A percentile compares a stretch with the other conserved stretches of the same genome.
Conservation (phyloP, 2,797 vertebrate genomes). For the Gobionotothen gibberifrons region DNA sequence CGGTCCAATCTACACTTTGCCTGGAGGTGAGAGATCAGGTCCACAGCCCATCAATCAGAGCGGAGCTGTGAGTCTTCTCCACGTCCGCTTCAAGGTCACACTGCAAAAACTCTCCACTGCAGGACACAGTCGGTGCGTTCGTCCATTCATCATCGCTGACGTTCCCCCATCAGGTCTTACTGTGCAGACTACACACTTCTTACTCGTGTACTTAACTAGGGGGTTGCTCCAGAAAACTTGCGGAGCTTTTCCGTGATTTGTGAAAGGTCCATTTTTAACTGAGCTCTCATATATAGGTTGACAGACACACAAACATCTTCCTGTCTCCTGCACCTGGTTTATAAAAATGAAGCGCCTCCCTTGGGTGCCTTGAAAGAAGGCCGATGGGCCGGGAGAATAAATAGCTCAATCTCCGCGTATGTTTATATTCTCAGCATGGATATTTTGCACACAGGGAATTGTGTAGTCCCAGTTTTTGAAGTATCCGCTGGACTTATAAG, state of each 20-base stretch:
- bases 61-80: constrained; percentile 42
- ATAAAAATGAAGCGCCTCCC: constrained; percentile 52
- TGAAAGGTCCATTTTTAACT: constrained; percentile 49
- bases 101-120: constrained; percentile 40
- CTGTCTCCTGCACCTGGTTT: constrained; percentile 52
- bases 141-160: constrained; percentile 66
- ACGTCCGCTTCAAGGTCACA: constrained; percentile 59
- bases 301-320: constrained; percentile 28
- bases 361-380: constrained; percentile 56
- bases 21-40: constrained; percentile 50
- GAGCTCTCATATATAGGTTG: constrained; percentile 31
- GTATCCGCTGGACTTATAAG: constrained; percentile 41
- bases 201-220: constrained; percentile 20
- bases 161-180: constrained; percentile 9
- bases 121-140: constrained; percentile 39
- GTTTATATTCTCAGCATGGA: constrained; percentile 17
- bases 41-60: constrained; percentile 61
- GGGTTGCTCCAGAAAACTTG: constrained; percentile 65
- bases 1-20: constrained; percentile 5
- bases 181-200: constrained; percentile 20
- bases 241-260: constrained; percentile 44
- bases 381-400: constrained; percentile 44
- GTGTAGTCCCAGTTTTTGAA: constrained; percentile 40
- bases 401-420: constrained; percentile 22
- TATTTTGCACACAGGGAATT: constrained; percentile 38